Percentiles rank a stretch among this genome's conserved stretches.
These are phyloP conservation scores for Poeciliopsis gracilis DNA, from an alignment of 2,797 vertebrate species.

Conservation along the genomic window DNA sequence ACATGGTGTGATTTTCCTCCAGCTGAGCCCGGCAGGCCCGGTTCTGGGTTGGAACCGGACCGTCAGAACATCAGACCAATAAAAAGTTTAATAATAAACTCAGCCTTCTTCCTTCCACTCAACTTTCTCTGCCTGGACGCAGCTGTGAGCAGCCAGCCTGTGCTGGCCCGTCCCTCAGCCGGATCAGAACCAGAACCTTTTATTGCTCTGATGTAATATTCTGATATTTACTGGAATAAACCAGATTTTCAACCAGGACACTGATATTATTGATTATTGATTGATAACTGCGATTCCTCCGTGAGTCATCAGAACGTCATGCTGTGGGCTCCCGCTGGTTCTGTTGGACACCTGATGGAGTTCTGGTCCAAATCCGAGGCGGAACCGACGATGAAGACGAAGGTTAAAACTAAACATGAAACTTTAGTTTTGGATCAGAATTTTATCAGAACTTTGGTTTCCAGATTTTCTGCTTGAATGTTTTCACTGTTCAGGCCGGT, in stretches of 20 bases:
- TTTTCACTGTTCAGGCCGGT: neutral
- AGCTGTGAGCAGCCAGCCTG: neutral
- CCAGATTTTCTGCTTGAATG: neutral
- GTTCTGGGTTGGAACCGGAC: neutral
- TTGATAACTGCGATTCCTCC: too few relatives aligned
- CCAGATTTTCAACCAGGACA: neutral
- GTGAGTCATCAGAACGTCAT: neutral
- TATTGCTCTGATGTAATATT: neutral
- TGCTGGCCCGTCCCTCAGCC: neutral
- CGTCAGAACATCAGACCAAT: neutral
- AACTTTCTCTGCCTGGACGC: neutral
- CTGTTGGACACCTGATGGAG: neutral
- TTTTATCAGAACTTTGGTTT: neutral
- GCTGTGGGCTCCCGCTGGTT: neutral
- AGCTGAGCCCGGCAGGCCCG: neutral
- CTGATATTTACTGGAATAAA: neutral
- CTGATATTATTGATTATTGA: too few relatives aligned
- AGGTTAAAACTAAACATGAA: too few relatives aligned
- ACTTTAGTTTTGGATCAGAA: too few relatives aligned
- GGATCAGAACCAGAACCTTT: neutral
- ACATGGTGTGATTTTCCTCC: neutral
- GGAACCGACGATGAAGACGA: too few relatives aligned
- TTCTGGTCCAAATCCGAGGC: neutral
- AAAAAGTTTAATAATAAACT: neutral
- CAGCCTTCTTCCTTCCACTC: slow-evolving; percentile 1